Conservation (phyloP, 2,113 vertebrate genomes). For the Oenanthe oenanthe region DNA sequence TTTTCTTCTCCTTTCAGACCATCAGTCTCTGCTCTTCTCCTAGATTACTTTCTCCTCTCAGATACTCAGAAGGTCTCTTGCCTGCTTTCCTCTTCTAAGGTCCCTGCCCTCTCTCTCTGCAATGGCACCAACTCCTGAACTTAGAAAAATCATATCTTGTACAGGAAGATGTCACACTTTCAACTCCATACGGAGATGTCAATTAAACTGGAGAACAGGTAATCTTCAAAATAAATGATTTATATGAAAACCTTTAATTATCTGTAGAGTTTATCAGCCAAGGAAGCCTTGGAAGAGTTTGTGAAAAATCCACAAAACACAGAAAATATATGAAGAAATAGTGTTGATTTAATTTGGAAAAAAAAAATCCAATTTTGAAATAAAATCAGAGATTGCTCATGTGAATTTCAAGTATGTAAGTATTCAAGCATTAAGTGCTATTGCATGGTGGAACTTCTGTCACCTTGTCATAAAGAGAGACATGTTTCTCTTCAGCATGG, state of each 20-base stretch:
- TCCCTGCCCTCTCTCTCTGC: neutral
- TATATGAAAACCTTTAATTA: neutral
- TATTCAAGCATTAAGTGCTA: neutral
- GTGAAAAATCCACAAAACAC: neutral
- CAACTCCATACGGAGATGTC: neutral
- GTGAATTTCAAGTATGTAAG: neutral
- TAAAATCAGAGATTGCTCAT: neutral
- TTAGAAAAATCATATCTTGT: neutral
- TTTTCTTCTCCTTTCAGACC: neutral
- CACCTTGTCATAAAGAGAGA: neutral
- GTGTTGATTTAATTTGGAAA: neutral
- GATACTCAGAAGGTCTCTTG: neutral
- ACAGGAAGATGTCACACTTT: neutral
- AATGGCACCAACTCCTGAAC: neutral
- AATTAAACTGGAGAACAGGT: neutral
- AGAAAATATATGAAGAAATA: neutral
- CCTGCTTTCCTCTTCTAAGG: neutral
- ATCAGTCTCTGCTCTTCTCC: neutral
- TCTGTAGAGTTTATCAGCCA: neutral
- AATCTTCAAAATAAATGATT: neutral
- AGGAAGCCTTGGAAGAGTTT: neutral
- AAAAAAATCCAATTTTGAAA: neutral
- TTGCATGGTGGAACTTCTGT: neutral
- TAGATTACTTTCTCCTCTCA: neutral
- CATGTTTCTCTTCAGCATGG: neutral